Percentiles rank a stretch among this genome's conserved stretches.
Conservation (phyloP, 2,797 vertebrate species). For the Serranus cabrilla region DNA sequence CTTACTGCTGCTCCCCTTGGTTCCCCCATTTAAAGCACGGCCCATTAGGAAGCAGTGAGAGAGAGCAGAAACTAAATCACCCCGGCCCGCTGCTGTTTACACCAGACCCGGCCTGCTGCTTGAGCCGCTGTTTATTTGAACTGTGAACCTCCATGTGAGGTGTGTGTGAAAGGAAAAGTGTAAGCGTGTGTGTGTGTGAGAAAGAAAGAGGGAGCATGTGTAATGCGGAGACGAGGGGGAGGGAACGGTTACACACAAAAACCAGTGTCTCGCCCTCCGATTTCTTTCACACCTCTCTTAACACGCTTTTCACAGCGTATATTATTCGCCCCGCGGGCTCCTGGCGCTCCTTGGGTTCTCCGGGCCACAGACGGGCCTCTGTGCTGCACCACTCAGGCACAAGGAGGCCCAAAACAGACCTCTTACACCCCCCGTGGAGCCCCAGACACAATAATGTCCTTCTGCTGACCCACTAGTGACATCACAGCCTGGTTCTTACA, state of each 20-base stretch:
- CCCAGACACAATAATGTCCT: conserved; percentile 76
- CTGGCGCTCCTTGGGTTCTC: conserved; percentile 70
- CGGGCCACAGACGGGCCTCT: conserved; percentile 81
- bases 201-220: conserved; percentile 56
- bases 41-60: conserved; percentile 74
- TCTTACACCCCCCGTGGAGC: conserved; percentile 47
- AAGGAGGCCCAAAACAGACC: conserved; percentile 67
- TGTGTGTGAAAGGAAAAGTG: conserved; percentile 73
- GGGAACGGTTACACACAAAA: conserved; percentile 73
- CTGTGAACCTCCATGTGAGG: conserved; percentile 77
- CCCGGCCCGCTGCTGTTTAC: conserved; percentile 68
- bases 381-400: conserved; percentile 59
- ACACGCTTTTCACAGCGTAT: conserved; percentile 72
- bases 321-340: conserved; percentile 78
- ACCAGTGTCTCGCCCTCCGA: conserved; percentile 66
- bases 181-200: conserved; percentile 41
- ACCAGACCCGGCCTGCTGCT: conserved; percentile 58
- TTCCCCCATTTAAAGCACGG: conserved; percentile 64
- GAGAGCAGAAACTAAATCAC: conserved; percentile 73
- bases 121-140: conserved; percentile 85
- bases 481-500: conserved; percentile 58
- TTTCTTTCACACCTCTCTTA: conserved; percentile 80
- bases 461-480: conserved; percentile 77
- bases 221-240: conserved; percentile 41
- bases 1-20: conserved; percentile 40